Conservation (phyloP, 1,140 invertebrate genomes). For the Lethocerus indicus region DNA sequence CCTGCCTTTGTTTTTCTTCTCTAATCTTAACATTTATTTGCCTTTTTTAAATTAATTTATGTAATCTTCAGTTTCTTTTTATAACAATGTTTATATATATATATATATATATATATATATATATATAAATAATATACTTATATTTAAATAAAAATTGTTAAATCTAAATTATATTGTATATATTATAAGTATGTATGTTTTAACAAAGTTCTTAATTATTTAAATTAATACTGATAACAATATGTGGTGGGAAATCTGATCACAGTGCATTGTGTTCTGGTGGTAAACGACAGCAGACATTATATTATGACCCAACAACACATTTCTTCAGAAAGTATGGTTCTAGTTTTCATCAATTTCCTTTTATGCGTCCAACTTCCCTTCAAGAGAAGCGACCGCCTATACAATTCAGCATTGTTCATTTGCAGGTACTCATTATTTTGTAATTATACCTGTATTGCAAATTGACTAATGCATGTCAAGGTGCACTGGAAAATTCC, state of each 20-base stretch:
- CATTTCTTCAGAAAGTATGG: slow-evolving; percentile 86
- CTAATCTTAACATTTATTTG: too few species aligned
- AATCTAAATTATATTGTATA: too few species aligned
- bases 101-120: too few species aligned
- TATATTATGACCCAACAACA: slow-evolving; percentile 58
- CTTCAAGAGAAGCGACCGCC: slow-evolving; percentile 40
- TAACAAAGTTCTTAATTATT: slow-evolving; percentile 6
- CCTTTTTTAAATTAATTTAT: too few species aligned
- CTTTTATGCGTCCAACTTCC: slow-evolving; percentile 54
- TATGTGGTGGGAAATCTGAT: slow-evolving; percentile 4
- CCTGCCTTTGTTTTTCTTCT: too few species aligned
- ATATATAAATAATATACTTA: too few species aligned
- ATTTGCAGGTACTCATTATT: slow-evolving; percentile 28
- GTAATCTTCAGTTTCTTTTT: too few species aligned
- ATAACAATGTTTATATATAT: too few species aligned
- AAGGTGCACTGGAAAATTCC: too few species aligned
- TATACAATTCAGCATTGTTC: slow-evolving; percentile 49
- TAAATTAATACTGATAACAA: not conserved
- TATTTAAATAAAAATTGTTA: too few species aligned
- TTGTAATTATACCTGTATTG: not conserved
- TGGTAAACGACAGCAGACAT: slow-evolving; percentile 9
- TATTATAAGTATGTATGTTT: slow-evolving; percentile 8
- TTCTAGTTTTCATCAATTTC: slow-evolving; percentile 80
- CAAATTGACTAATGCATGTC: too few species aligned
- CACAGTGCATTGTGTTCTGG: slow-evolving; percentile 10